Evolutionary conservation across 2,888 invertebrate genomes (phyloP).

Genomic region (Cerceris rybyensis): DNA sequence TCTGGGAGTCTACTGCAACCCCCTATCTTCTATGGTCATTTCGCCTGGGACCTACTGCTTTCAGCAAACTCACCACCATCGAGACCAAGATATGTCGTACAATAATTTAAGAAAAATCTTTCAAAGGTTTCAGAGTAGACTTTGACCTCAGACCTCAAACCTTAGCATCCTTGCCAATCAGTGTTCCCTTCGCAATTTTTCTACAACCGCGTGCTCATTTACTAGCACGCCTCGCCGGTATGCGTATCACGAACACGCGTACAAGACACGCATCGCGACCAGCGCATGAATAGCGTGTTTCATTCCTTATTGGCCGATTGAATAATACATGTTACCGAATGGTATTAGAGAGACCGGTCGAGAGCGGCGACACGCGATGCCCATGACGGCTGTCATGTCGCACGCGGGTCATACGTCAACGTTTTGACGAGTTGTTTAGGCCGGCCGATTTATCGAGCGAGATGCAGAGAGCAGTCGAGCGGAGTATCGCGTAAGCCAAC

Average conservation of each 20-base stretch:
- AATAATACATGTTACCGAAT: conserved; percentile 72
- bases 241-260: conserved; percentile 45
- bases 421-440: conserved; percentile 72
- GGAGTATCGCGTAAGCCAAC: not conserved
- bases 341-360: conserved; percentile 61
- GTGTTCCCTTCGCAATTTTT: conserved; percentile 31
- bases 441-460: conserved; percentile 62
- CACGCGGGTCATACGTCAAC: conserved; percentile 64
- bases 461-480: conserved; percentile 26
- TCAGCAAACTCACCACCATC: no score
- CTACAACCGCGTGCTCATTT: conserved; percentile 44
- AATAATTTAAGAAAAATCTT: no score
- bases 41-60: no score
- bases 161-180: conserved; percentile 23
- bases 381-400: conserved; percentile 71
- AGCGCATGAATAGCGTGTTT: conserved; percentile 65
- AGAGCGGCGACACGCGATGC: conserved; percentile 63
- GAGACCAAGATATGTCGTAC: no score
- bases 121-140: no score
- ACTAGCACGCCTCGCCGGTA: conserved; percentile 26
- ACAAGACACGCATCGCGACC: not conserved
- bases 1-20: no score
- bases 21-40: no score
- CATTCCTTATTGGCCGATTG: conserved; percentile 67
- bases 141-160: no score